These are phyloP conservation scores for Remorina albescens DNA, from an alignment of 2,797 vertebrate species.

Conservation along the genomic window DNA sequence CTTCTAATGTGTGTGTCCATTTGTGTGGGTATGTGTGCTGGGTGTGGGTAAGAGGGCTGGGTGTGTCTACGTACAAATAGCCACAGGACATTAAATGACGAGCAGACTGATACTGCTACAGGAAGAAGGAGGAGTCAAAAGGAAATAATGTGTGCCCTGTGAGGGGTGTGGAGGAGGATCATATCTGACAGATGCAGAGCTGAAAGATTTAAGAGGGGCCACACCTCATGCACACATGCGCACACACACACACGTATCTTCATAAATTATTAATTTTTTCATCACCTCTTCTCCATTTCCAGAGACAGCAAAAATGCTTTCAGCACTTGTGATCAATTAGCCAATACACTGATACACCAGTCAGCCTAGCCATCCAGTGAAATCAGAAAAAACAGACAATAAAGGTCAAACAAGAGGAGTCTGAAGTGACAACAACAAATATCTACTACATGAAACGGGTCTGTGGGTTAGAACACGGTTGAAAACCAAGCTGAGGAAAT, in stretches of 20 bases:
- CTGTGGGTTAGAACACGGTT: too few relatives aligned
- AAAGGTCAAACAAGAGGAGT: neutral
- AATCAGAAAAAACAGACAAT: constrained; percentile 26
- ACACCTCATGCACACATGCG: neutral
- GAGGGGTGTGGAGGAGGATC: constrained; percentile 42
- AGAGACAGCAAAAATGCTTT: constrained; percentile 55
- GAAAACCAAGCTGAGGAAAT: constrained; percentile 57
- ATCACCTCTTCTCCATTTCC: constrained; percentile 51
- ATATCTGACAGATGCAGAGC: constrained; percentile 38
- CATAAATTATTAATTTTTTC: constrained; percentile 65
- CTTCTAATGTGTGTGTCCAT: constrained; percentile 14
- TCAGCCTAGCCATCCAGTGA: constrained; percentile 12
- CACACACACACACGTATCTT: neutral
- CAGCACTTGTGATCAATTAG: constrained; percentile 60
- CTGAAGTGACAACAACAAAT: constrained; percentile 36
- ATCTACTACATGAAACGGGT: constrained; percentile 14
- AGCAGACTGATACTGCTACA: constrained; percentile 41
- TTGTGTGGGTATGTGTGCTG: constrained; percentile 16
- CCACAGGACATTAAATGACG: constrained; percentile 58
- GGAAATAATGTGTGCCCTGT: constrained; percentile 57
- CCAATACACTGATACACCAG: constrained; percentile 30
- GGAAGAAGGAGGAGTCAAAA: constrained; percentile 61
- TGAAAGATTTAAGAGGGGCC: constrained; percentile 62
- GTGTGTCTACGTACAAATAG: constrained; percentile 24
- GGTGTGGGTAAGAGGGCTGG: neutral